Conservation (phyloP, 1,140 invertebrate genomes). For the Drusus annulatus region DNA sequence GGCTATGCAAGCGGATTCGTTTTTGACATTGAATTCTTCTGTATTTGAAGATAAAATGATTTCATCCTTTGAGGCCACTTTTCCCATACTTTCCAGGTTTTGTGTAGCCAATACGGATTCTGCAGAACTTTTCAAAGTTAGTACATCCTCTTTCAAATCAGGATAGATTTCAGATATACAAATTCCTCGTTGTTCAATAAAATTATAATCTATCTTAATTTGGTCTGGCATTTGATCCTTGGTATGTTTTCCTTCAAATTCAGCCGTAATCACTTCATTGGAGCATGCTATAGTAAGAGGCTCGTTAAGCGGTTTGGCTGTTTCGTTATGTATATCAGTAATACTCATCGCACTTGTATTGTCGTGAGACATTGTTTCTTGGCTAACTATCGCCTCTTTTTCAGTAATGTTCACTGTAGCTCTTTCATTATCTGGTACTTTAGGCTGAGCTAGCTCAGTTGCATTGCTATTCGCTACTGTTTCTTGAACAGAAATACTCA, state of each 20-base stretch:
- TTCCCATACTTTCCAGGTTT: constrained; percentile 45
- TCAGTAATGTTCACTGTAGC: constrained; percentile 42
- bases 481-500: constrained; percentile 65
- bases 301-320: constrained; percentile 63
- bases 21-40: constrained; percentile 35
- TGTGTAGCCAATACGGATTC: constrained; percentile 39
- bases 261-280: constrained; percentile 48
- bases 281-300: constrained; percentile 60
- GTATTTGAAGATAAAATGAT: constrained; percentile 48
- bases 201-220: constrained; percentile 34
- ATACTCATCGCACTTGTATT: constrained; percentile 43
- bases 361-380: constrained; percentile 41
- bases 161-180: constrained; percentile 56
- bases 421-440: constrained; percentile 46
- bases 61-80: constrained; percentile 51
- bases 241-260: constrained; percentile 45
- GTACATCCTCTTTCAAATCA: constrained; percentile 51
- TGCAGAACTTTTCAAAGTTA: constrained; percentile 30
- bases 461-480: constrained; percentile 58
- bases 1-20: constrained; percentile 32
- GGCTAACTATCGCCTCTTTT: constrained; percentile 49
- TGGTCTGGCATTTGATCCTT: constrained; percentile 30
- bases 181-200: constrained; percentile 49
- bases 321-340: constrained; percentile 60
- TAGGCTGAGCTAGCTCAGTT: constrained; percentile 59